Percentiles rank a stretch among this genome's conserved stretches.
These are phyloP conservation scores for Eupsittula cactorum DNA, from an alignment of 2,113 vertebrate genomes.

Conservation along the genomic window DNA sequence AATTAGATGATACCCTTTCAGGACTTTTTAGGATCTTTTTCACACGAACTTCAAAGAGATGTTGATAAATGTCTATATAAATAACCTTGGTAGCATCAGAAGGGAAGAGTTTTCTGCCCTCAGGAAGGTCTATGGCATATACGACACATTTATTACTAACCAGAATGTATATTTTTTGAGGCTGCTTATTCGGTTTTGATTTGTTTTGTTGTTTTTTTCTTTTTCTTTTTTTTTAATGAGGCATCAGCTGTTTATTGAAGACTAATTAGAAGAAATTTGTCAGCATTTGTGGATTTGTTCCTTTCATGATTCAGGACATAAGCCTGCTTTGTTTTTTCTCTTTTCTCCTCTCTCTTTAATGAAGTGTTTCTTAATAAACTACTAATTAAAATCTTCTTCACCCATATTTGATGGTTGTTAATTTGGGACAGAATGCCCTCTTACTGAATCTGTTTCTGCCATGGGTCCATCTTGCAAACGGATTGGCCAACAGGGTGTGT, in stretches of 20 bases:
- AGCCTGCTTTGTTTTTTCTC: constrained; percentile 38
- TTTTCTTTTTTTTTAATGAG: neutral
- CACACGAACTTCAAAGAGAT: constrained; percentile 1
- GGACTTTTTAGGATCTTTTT: neutral
- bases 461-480: neutral
- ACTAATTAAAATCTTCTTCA: constrained; percentile 27
- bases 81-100: neutral
- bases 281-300: constrained; percentile 30
- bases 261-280: constrained; percentile 54
- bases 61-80: neutral
- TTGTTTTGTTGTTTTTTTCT: neutral
- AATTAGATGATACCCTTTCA: neutral
- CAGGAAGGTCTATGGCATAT: neutral
- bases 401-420: neutral
- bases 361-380: constrained; percentile 31
- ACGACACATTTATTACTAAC: neutral
- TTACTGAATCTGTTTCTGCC: neutral
- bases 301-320: constrained; percentile 33
- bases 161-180: neutral
- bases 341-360: constrained; percentile 42
- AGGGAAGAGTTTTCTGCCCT: neutral
- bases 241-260: constrained; percentile 22
- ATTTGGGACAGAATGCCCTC: neutral
- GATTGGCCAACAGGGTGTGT: neutral
- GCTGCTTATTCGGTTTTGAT: neutral